Percentiles rank a stretch among this genome's conserved stretches.
These are phyloP conservation scores for Cyprinodon variegatus DNA, from an alignment of 2,113 vertebrate genomes.

Conservation along the genomic window DNA sequence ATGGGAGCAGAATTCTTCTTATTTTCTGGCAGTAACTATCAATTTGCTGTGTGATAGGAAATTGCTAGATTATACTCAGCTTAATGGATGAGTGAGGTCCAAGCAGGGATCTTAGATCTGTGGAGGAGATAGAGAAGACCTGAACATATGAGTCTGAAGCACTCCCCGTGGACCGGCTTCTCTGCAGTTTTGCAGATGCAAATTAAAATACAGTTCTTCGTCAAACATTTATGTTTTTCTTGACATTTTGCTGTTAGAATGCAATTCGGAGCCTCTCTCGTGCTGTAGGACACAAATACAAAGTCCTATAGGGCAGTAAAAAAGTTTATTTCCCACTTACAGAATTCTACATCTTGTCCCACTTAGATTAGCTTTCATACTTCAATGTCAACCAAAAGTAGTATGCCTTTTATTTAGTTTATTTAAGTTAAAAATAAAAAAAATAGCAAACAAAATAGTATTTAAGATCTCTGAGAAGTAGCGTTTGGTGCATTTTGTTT, in stretches of 20 bases:
- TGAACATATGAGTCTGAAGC: neutral
- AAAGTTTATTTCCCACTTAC: neutral
- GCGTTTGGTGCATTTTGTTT: no score
- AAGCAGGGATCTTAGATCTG: neutral
- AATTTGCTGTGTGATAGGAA: conserved; percentile 10
- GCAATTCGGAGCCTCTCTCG: neutral
- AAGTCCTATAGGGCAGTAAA: neutral
- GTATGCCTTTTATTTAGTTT: no score
- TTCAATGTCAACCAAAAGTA: no score
- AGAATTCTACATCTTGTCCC: neutral
- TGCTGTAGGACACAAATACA: neutral
- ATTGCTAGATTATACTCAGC: conserved; percentile 9
- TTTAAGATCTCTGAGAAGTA: no score
- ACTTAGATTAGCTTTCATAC: no score
- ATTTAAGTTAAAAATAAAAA: no score
- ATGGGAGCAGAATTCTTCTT: neutral
- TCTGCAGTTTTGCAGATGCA: neutral
- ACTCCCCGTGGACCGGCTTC: neutral
- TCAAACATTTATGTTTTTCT: neutral
- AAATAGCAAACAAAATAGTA: no score
- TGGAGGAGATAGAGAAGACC: neutral
- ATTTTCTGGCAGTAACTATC: conserved; percentile 15
- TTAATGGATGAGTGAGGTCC: conserved; percentile 8
- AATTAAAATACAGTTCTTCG: neutral
- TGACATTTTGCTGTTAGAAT: neutral